Conservation (phyloP, 2,888 invertebrate genomes). For the Panzeria rudis region DNA sequence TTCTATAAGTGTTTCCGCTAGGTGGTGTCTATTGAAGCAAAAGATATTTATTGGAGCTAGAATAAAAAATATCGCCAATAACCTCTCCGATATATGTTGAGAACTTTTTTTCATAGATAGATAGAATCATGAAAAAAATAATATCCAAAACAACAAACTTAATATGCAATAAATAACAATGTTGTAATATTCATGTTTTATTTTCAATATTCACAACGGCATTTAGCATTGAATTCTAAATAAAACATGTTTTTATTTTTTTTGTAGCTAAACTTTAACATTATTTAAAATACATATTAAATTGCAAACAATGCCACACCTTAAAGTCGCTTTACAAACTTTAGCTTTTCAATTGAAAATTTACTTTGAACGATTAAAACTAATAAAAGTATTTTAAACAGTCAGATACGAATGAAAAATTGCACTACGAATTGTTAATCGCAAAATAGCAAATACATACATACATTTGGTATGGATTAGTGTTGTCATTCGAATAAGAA, state of each 20-base stretch:
- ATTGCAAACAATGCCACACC: slow-evolving; percentile 46
- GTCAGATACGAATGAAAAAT: not conserved
- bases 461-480: no score
- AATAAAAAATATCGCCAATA: no score
- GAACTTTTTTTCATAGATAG: not conserved
- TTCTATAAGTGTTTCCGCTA: no score
- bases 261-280: slow-evolving; percentile 5
- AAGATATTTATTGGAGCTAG: no score
- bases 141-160: no score
- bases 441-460: no score
- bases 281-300: slow-evolving; percentile 17
- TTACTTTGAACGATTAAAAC: not conserved
- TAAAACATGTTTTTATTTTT: not conserved
- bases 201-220: slow-evolving; percentile 4
- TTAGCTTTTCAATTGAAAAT: slow-evolving; percentile 33
- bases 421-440: not conserved
- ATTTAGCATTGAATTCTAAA: slow-evolving; percentile 24
- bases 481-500: no score
- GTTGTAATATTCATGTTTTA: slow-evolving; percentile 24
- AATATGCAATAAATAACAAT: no score
- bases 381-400: not conserved
- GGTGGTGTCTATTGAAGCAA: no score
- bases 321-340: slow-evolving; percentile 31
- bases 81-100: no score
- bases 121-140: not conserved